Percentiles rank a stretch among this genome's conserved stretches.
Evolutionary conservation across 2,888 invertebrate species (phyloP).

Genomic region (Caenorhabditis imperialis): DNA sequence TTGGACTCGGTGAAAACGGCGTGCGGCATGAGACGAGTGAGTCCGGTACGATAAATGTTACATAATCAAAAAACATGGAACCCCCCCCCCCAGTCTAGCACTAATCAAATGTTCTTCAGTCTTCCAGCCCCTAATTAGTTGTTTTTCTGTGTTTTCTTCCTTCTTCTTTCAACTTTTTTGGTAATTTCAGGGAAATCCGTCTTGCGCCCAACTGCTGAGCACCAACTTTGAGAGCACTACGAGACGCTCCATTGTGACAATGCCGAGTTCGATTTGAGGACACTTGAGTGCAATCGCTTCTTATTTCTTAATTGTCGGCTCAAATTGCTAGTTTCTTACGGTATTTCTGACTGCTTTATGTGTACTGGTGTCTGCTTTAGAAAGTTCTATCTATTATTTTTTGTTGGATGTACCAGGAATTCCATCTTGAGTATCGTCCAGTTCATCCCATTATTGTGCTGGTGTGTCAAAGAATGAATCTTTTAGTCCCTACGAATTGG

Average conservation of each 20-base stretch:
- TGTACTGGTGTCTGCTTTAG: constrained; percentile 44
- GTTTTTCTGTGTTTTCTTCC: no score
- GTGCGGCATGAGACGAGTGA: constrained; percentile 40
- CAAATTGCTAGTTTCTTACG: constrained; percentile 7
- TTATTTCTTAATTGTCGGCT: no score
- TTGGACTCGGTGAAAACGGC: constrained; percentile 48
- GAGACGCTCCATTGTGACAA: constrained; percentile 23
- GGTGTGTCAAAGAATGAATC: no score
- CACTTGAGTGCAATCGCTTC: no score
- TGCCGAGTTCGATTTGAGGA: constrained; percentile 45
- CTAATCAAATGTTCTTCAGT: no score
- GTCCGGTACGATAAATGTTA: constrained; percentile 19
- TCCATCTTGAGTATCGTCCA: no score
- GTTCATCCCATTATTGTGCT: no score
- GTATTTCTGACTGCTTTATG: constrained; percentile 43
- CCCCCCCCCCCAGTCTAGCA: no score
- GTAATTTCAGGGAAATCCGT: constrained; percentile 47
- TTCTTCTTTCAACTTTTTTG: no score
- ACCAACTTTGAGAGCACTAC: constrained; percentile 43
- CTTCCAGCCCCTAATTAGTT: background rate
- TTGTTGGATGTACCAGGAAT: no score
- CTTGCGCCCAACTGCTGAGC: constrained; percentile 39
- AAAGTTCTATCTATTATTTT: constrained; percentile 1
- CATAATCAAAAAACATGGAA: no score
- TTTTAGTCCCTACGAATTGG: no score